Evolutionary conservation across 2,888 invertebrate species (phyloP), one percentile per base, ranked within the genome.

Genomic region (Mallateleia sp.): DNA sequence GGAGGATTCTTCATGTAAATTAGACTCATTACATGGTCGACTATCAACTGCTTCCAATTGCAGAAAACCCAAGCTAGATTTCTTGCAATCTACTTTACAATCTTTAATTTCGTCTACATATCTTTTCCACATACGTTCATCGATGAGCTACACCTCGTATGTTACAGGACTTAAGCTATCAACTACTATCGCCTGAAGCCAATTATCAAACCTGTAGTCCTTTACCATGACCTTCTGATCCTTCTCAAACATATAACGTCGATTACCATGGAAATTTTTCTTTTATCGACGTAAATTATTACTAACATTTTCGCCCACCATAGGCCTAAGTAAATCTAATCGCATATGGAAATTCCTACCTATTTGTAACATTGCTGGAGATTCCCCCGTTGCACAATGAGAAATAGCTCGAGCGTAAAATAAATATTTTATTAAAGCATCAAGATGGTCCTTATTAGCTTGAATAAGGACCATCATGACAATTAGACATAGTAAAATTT

Each of bases 401-500:
- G 85, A 88, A 7, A 85, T 88, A 0, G 88, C 58, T 42, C 89
- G 34, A 32, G 66, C 88, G 54, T 85, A 71, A 77, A 90, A 89
- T n/a, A 89, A 42, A 79, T 85, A 90, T 50, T 85, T 89, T 7
- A 9, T 15, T 14, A 90, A 50, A 0, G 89, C 88, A 18, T 88
- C 87, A 0, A 75, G 28, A 11, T 45, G 20, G 32, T 71, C 25
- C 2, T n/a, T 2, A 0, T 74, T 52, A 5, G 62, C 45, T 18
- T 52, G 34, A 8, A 89, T 14, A 8, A 81, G 25, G 28, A 89
- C 20, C 42, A n/a, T n/a, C n/a, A n/a, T n/a, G n/a, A n/a, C n/a
- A n/a, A n/a, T n/a, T n/a, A n/a, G n/a, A n/a, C n/a, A n/a, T n/a
- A n/a, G n/a, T n/a, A n/a, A n/a, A n/a, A n/a, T n/a, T n/a, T n/a